Evolutionary conservation across 2,113 vertebrate species (phyloP).

Genomic region (Enhydra lutris): DNA sequence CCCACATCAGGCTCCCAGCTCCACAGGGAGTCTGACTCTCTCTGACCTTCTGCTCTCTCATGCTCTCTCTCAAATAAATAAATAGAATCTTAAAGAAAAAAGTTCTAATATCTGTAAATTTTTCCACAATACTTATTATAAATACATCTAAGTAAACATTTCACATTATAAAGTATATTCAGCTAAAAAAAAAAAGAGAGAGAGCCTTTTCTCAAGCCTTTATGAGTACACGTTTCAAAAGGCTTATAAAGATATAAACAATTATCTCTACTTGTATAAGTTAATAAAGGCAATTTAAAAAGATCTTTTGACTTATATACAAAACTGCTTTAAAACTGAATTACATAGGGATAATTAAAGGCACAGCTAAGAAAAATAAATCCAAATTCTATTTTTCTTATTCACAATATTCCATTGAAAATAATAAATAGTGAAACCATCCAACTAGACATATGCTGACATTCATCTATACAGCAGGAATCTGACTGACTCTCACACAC

Average conservation of each 20-base stretch:
- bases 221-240: constrained; percentile 2
- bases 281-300: background rate
- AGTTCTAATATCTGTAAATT: background rate
- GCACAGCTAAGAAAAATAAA: background rate
- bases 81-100: background rate
- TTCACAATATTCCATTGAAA: background rate
- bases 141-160: constrained; percentile 24
- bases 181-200: background rate
- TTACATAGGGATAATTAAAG: background rate
- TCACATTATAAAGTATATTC: background rate
- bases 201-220: background rate
- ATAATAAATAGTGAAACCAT: background rate
- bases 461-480: too few species aligned
- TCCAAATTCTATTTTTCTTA: background rate
- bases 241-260: background rate
- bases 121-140: background rate
- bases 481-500: background rate
- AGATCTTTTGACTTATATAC: background rate
- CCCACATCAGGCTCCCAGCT: too few species aligned
- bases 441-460: background rate
- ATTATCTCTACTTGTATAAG: background rate
- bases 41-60: too few species aligned
- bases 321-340: background rate
- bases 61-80: too few species aligned
- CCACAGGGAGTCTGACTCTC: too few species aligned